These are phyloP conservation scores for Decapterus maruadsi DNA, from an alignment of 2,797 vertebrate species.

Conservation along the genomic window DNA sequence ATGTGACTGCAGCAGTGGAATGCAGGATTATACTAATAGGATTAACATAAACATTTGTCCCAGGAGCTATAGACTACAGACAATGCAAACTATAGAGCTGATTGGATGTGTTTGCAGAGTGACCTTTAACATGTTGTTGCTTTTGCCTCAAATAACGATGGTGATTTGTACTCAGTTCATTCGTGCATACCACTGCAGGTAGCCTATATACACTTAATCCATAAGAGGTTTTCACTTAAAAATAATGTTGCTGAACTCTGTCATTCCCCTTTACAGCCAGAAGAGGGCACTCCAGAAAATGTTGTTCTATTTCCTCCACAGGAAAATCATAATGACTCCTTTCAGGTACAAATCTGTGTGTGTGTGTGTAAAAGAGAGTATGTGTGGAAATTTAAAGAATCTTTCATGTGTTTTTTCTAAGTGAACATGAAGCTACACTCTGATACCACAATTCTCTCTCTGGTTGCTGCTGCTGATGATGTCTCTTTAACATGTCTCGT, in stretches of 20 bases:
- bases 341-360: slow-evolving; percentile 60
- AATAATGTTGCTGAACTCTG: slow-evolving; percentile 31
- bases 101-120: background rate
- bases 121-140: slow-evolving; percentile 27
- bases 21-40: slow-evolving; percentile 80
- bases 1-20: slow-evolving; percentile 64
- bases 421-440: background rate
- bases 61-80: slow-evolving; percentile 45
- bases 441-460: background rate
- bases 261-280: slow-evolving; percentile 80
- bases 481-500: background rate
- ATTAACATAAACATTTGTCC: slow-evolving; percentile 74
- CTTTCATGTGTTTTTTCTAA: background rate
- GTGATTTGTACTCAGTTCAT: slow-evolving; percentile 11
- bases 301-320: slow-evolving; percentile 83
- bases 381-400: slow-evolving; percentile 4
- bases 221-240: background rate
- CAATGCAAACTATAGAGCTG: background rate
- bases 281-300: slow-evolving; percentile 83
- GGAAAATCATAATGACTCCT: slow-evolving; percentile 68
- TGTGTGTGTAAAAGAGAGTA: background rate
- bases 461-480: background rate
- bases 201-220: background rate
- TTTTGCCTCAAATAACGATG: slow-evolving; percentile 28
- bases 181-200: slow-evolving; percentile 5